These are phyloP conservation scores for Acanthacorydalis orientalis DNA, from an alignment of 2,888 invertebrate species.

Conservation along the genomic window DNA sequence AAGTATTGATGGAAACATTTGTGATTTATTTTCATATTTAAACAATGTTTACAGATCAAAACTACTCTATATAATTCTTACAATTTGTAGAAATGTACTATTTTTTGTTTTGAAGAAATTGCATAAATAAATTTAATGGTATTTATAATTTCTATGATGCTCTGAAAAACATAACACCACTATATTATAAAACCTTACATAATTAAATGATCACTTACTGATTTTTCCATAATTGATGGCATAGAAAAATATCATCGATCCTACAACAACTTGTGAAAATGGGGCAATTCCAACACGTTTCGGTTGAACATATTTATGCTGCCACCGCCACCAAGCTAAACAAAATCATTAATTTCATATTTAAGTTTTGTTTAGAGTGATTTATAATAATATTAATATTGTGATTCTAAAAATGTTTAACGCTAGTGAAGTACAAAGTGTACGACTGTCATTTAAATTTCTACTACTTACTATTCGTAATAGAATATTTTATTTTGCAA, in stretches of 20 bases:
- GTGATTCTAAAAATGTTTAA: too few relatives aligned
- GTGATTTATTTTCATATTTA: too few relatives aligned
- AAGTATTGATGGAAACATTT: too few relatives aligned
- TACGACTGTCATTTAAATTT: background rate
- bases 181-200: background rate
- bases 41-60: too few relatives aligned
- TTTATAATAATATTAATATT: too few relatives aligned
- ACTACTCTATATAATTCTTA: too few relatives aligned
- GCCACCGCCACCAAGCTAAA: constrained; percentile 81
- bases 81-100: too few relatives aligned
- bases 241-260: constrained; percentile 62
- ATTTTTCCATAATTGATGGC: constrained; percentile 62
- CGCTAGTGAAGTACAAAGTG: too few relatives aligned
- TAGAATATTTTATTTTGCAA: too few relatives aligned
- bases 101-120: background rate
- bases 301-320: constrained; percentile 71
- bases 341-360: constrained; percentile 6
- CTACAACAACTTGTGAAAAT: constrained; percentile 53
- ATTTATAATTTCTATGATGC: constrained; percentile 71
- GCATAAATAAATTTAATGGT: constrained; percentile 45
- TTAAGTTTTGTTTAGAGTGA: too few relatives aligned
- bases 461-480: too few relatives aligned
- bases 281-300: constrained; percentile 61
- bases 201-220: constrained; percentile 36
- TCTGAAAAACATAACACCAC: constrained; percentile 34